Conservation (phyloP, 2,888 invertebrate genomes). For the Conops quadrifasciatus region DNA sequence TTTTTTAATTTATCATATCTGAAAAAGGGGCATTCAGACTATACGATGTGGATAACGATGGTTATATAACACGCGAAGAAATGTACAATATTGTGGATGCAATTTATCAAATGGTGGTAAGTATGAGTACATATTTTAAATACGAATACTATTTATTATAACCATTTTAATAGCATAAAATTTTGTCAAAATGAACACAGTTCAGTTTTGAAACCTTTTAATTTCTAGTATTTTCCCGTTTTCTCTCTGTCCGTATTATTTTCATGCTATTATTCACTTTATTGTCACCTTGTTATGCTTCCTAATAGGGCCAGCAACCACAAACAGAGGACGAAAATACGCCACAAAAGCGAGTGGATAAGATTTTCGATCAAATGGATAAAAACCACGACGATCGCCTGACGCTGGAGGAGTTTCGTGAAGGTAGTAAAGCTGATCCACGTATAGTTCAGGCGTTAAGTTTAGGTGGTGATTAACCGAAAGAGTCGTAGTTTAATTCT, state of each 20-base stretch:
- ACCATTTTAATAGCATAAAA: background rate
- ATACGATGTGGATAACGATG: conserved; percentile 94
- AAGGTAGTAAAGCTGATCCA: conserved; percentile 97
- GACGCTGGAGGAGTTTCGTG: conserved; percentile 94
- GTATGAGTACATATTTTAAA: conserved; percentile 60
- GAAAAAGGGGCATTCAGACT: conserved; percentile 87
- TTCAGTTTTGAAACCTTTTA: background rate
- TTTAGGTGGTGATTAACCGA: conserved; percentile 75
- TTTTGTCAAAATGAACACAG: too few species aligned
- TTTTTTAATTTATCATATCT: background rate
- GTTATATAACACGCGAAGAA: conserved; percentile 91
- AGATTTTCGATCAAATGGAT: conserved; percentile 98
- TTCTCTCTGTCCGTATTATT: background rate
- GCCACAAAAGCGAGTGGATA: conserved; percentile 93
- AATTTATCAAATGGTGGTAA: conserved; percentile 96
- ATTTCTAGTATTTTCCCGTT: background rate
- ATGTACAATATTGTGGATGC: conserved; percentile 97
- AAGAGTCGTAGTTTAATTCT: conserved; percentile 53
- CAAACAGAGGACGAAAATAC: conserved; percentile 88
- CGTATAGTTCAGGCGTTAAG: conserved; percentile 94
- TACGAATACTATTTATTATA: too few species aligned
- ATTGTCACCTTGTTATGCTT: conserved; percentile 40
- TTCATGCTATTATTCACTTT: background rate
- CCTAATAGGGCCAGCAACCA: conserved; percentile 81
- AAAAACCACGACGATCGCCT: conserved; percentile 96